phyloP scores from a whole-genome alignment of 2,113 vertebrate genomes.

The Sylvilagus bachmani region DNA sequence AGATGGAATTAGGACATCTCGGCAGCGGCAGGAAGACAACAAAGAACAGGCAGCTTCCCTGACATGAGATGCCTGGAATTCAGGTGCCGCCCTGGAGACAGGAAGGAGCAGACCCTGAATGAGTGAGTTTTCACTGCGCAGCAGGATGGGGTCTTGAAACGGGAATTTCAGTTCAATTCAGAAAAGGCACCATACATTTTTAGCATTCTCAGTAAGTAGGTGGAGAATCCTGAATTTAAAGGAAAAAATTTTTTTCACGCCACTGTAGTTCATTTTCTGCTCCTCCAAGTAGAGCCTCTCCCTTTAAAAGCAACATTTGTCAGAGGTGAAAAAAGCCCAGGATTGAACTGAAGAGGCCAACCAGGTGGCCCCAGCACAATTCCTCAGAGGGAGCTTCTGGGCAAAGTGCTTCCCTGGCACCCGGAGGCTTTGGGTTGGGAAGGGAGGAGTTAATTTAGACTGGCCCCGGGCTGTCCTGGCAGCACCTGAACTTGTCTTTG shows the following conservation, averaged over 20 bases:
- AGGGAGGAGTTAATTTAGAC: neutral
- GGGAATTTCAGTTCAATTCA: neutral
- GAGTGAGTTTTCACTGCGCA: neutral
- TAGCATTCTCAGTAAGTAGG: neutral
- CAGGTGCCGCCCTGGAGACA: neutral
- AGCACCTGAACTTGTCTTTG: neutral
- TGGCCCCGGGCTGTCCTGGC: no score
- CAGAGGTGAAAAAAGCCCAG: neutral
- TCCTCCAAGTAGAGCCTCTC: neutral
- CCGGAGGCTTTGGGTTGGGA: neutral
- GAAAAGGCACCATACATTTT: neutral
- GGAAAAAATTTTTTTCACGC: neutral
- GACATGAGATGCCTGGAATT: neutral
- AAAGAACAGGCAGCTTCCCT: neutral
- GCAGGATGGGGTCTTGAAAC: neutral
- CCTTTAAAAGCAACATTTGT: neutral
- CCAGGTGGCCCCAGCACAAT: neutral
- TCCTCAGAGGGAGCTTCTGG: neutral
- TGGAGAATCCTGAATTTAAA: neutral
- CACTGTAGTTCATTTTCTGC: neutral
- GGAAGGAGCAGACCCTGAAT: neutral
- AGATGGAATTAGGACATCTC: neutral
- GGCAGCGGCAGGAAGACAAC: fast-evolving
- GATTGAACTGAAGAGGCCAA: neutral
- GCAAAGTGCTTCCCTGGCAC: neutral